Evolutionary conservation across 2,888 invertebrate genomes (phyloP).

Genomic region (Cheilosia grossa): DNA sequence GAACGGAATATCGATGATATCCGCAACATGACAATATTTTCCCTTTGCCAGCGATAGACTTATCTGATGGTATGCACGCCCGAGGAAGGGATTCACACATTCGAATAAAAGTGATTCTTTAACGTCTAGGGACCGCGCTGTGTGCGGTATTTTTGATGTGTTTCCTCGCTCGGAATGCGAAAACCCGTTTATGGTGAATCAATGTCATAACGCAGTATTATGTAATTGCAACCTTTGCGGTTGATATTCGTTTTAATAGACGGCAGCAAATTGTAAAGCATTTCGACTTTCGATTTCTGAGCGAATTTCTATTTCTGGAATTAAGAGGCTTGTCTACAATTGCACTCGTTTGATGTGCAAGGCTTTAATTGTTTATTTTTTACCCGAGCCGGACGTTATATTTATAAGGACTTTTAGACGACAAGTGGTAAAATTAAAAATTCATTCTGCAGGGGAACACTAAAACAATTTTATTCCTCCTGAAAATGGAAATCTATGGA

Average conservation of each 20-base stretch:
- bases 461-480: background rate
- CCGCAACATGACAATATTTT: slow-evolving; percentile 29
- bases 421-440: too few relatives aligned
- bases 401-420: background rate
- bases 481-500: background rate
- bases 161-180: slow-evolving; percentile 30
- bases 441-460: background rate
- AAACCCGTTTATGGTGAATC: slow-evolving; percentile 35
- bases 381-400: background rate
- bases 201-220: slow-evolving; percentile 52
- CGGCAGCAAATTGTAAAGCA: background rate
- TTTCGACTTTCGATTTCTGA: slow-evolving; percentile 5
- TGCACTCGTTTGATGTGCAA: background rate
- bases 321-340: background rate
- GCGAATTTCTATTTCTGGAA: background rate
- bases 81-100: slow-evolving; percentile 46
- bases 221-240: slow-evolving; percentile 38
- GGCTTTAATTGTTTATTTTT: background rate
- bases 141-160: slow-evolving; percentile 25
- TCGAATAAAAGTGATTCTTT: slow-evolving; percentile 44
- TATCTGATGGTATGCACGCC: slow-evolving; percentile 47
- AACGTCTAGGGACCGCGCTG: slow-evolving; percentile 20
- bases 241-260: slow-evolving; percentile 6
- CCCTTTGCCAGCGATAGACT: slow-evolving; percentile 14
- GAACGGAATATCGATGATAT: slow-evolving; percentile 62